These are phyloP conservation scores for Saccostrea cuccullata DNA, from an alignment of 1,140 invertebrate genomes.

Conservation along the genomic window DNA sequence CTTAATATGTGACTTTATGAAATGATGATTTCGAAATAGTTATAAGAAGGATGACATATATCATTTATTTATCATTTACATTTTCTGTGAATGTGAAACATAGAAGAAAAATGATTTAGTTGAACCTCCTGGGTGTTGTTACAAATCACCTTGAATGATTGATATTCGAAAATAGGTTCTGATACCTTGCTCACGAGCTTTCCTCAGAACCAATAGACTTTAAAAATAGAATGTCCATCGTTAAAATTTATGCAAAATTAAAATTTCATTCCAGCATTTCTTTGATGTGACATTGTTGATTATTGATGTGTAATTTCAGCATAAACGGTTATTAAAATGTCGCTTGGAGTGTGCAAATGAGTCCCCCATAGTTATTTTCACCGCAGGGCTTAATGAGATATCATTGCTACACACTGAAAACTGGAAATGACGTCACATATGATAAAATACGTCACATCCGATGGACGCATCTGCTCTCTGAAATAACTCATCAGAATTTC, in stretches of 20 bases:
- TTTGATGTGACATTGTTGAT: slow-evolving; percentile 28
- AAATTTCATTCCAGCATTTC: neutral
- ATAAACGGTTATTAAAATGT: neutral
- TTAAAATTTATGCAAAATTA: slow-evolving; percentile 12
- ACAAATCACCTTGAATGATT: slow-evolving; percentile 25
- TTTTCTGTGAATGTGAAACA: slow-evolving; percentile 2
- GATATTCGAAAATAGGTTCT: neutral
- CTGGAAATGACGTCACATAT: too few species aligned
- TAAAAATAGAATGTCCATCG: neutral
- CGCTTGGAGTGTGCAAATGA: neutral
- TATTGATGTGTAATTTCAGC: neutral
- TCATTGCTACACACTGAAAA: too few species aligned
- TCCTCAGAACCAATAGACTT: neutral
- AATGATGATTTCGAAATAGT: neutral
- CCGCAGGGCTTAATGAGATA: too few species aligned
- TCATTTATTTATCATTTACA: neutral
- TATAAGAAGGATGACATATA: neutral
- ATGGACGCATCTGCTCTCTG: too few species aligned
- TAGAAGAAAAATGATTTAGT: neutral
- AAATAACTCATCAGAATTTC: too few species aligned
- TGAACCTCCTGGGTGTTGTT: neutral
- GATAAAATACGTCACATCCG: too few species aligned
- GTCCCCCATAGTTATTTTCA: too few species aligned
- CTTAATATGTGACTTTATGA: too few species aligned
- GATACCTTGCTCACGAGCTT: neutral